Evolutionary conservation across 2,797 vertebrate genomes (phyloP).

Genomic region (Allenopithecus nigroviridis): DNA sequence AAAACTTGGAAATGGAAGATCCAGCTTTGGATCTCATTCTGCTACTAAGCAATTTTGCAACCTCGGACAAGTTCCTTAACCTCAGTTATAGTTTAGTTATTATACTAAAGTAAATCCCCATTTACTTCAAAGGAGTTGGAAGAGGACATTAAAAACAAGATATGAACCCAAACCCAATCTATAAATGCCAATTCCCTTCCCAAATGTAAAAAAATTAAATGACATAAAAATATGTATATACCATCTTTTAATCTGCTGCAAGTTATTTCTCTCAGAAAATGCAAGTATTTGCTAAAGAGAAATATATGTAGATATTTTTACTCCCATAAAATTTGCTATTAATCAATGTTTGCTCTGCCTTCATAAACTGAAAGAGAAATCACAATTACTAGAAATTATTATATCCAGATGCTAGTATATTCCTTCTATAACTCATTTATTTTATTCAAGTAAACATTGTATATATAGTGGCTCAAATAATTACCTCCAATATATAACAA

Average conservation of each 20-base stretch:
- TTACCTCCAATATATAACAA: background rate
- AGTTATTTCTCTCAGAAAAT: background rate
- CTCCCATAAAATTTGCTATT: slow-evolving; percentile 20
- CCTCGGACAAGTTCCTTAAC: background rate
- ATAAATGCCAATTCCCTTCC: background rate
- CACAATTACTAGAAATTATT: slow-evolving; percentile 23
- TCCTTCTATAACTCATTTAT: background rate
- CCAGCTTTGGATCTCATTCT: background rate
- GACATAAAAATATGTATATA: background rate
- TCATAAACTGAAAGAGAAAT: slow-evolving; percentile 10
- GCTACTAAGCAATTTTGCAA: background rate
- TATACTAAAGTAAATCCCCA: background rate
- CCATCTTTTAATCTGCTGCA: background rate
- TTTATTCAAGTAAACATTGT: background rate
- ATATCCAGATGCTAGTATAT: background rate
- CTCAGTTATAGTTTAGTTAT: background rate
- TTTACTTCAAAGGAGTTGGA: background rate
- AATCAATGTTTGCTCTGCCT: background rate
- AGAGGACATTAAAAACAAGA: background rate
- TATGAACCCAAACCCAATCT: background rate
- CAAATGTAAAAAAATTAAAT: background rate
- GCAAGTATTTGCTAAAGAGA: background rate
- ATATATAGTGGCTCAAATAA: background rate
- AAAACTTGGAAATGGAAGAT: background rate
- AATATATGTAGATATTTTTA: background rate